Percentiles rank a stretch among this genome's conserved stretches.
Conservation (phyloP, 2,113 vertebrate species). For the Zosterops japonicus region DNA sequence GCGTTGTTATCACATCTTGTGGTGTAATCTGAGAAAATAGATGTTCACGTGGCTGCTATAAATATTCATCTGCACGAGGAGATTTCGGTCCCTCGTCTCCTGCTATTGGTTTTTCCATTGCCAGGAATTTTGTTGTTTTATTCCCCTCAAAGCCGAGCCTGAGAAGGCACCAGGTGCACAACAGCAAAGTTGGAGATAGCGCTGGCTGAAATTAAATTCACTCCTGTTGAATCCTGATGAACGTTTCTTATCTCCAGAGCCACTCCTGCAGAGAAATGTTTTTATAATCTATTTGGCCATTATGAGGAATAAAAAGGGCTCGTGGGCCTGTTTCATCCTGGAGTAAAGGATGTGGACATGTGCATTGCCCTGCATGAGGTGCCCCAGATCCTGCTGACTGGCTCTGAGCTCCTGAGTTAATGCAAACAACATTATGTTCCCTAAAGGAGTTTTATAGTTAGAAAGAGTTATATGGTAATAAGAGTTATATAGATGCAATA, state of each 20-base stretch:
- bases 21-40: slow-evolving; percentile 27
- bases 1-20: slow-evolving; percentile 12
- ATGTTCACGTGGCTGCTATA: neutral
- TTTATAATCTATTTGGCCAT: slow-evolving; percentile 30
- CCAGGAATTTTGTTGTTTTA: neutral
- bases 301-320: slow-evolving; percentile 13
- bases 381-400: neutral
- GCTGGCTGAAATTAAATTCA: slow-evolving; percentile 24
- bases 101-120: neutral
- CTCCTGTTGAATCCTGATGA: slow-evolving; percentile 8
- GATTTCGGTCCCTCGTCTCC: neutral
- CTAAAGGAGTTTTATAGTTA: slow-evolving; percentile 51
- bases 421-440: slow-evolving; percentile 25
- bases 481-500: slow-evolving; percentile 57
- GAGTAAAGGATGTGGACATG: neutral
- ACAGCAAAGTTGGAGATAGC: neutral
- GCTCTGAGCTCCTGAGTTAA: slow-evolving; percentile 11
- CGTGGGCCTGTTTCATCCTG: neutral
- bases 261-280: slow-evolving; percentile 3
- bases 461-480: slow-evolving; percentile 63
- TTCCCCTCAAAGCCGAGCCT: neutral
- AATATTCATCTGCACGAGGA: neutral
- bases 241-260: slow-evolving; percentile 14
- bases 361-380: neutral
- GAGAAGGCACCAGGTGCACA: slow-evolving; percentile 19